Base-by-base conservation (phyloP, 2,113 vertebrate genomes). In the Chloroceryle aenea region DNA sequence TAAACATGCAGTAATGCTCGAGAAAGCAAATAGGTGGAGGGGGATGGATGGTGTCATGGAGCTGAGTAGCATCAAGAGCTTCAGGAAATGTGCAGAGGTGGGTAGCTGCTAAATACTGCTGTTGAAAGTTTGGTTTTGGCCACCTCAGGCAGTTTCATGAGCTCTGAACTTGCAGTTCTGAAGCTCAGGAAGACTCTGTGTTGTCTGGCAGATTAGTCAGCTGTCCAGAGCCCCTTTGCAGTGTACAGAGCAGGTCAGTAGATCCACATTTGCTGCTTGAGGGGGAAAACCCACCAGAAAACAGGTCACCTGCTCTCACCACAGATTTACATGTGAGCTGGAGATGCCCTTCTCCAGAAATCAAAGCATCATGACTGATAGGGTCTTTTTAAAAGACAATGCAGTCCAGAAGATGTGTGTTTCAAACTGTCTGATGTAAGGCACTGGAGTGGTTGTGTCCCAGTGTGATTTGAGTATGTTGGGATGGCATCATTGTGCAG, bases 21-120 rank as follows among this genome's bases (percentile, higher is more conserved):
- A 34, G 55, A 69, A 48, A 62, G 42, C 53, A 63, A 55, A n/a
- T 58, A 22, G 64, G 6, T 30, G 75, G 64, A 84, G 13, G 12
- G 40, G 59, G n/a, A 5, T 14, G 52, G 53, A 22, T 3, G 47
- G 9, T 1, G 2, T 6, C 6, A 32, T 3, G 0, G 3, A 14
- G 40, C 61, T 36, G 20, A 30, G 5, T 22, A 27, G 43, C 66
- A 26, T 40, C 40, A 59, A 45, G 58, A 73, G 21, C 56, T 68
- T 63, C 56, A 43, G 23, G 52, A 89, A 47, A 66, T 5, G 29
- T 20, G 26, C 36, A n/a, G 71, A 20, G 8, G 0, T 29, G 32
- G 38, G 52, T 14, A 26, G 4, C 9, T 63, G 53, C 78, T 48
- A 36, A 64, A 23, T 50, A 23, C 10, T 25, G 15, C 3, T 43